Percentiles rank a stretch among this genome's conserved stretches.
phyloP scores from a whole-genome alignment of 2,797 vertebrate species.

The Takifugu rubripes region DNA sequence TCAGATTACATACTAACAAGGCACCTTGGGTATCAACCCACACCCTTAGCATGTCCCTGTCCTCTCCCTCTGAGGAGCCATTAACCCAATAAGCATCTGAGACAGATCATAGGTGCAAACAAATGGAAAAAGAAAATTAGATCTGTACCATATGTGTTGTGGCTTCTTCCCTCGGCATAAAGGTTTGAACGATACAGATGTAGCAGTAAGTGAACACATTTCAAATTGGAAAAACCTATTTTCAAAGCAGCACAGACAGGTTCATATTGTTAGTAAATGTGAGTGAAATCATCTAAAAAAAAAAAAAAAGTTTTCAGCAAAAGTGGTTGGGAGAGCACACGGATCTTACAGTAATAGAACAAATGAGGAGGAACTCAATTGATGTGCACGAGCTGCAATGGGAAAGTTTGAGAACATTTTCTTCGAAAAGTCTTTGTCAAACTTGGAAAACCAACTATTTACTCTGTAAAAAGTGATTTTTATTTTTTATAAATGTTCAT shows the following conservation, averaged over 20 bases:
- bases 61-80: neutral
- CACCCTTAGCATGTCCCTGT: neutral
- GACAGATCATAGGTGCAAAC: slow-evolving; percentile 2
- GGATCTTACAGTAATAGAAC: slow-evolving; percentile 34
- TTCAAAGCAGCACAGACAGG: slow-evolving; percentile 7
- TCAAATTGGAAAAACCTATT: slow-evolving; percentile 2
- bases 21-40: neutral
- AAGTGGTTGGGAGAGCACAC: slow-evolving; percentile 38
- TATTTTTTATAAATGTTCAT: too few species aligned
- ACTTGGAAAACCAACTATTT: neutral
- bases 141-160: neutral
- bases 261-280: slow-evolving; percentile 16
- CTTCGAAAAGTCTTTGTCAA: neutral
- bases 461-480: too few species aligned
- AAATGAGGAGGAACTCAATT: slow-evolving; percentile 55
- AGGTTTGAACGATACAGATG: neutral
- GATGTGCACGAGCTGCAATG: slow-evolving; percentile 37
- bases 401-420: neutral
- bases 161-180: neutral
- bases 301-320: slow-evolving; percentile 43
- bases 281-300: slow-evolving; percentile 49
- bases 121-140: slow-evolving; percentile 9
- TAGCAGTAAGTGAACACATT: slow-evolving; percentile 19
- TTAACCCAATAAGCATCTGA: slow-evolving; percentile 1
- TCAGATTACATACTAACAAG: slow-evolving; percentile 8